Base-by-base conservation (phyloP, 2,888 invertebrate genomes). In the Empis stercorea region DNA sequence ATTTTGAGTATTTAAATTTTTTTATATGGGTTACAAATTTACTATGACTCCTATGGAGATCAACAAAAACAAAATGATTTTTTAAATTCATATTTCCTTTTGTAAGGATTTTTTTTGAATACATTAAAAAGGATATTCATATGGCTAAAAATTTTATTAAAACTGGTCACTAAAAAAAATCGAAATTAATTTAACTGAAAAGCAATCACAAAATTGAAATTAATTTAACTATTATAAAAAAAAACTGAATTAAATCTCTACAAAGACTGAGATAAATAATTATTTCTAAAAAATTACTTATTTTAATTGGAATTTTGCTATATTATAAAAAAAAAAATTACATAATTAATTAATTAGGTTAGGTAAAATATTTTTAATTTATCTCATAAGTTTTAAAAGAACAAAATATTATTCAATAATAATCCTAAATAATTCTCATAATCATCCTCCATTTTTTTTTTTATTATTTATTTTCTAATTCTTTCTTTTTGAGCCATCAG, bases 231-330 rank as follows among this genome's bases (percentile, higher is more conserved):
- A 42, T 30, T 54, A n/a, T n/a, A n/a, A n/a, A 55, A 51, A 54
- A 50, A 52, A 55, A 50, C 48, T 54, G 53, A 54, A 52, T 50
- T 51, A 51, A 45, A 46, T 68, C 65, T 66, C 65, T 64, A 67
- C 63, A 59, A 68, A 68, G 67, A 68, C 67, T 68, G 67, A 68
- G 67, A 63, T 27, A 27, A 27, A 27, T 27, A 27, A 27, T 27
- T 7, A 27, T 27, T 27, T n/a, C n/a, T n/a, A n/a, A n/a, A n/a
- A 27, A 27, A 27, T 9, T 27, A 27, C 4, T 27, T 27, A 27
- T 27, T 27, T 27, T 27, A 27, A 7, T 27, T 27, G 23, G 23
- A 6, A 4, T 27, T 27, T 27, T 27, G 5, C 9, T 27, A 4
- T 7, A n/a, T n/a, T n/a, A n/a, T n/a, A n/a, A n/a, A n/a, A n/a